A percentile compares a stretch with the other conserved stretches of the same genome.
Evolutionary conservation across 2,888 invertebrate species (phyloP).

Genomic region (Caenorhabditis sulstoni): DNA sequence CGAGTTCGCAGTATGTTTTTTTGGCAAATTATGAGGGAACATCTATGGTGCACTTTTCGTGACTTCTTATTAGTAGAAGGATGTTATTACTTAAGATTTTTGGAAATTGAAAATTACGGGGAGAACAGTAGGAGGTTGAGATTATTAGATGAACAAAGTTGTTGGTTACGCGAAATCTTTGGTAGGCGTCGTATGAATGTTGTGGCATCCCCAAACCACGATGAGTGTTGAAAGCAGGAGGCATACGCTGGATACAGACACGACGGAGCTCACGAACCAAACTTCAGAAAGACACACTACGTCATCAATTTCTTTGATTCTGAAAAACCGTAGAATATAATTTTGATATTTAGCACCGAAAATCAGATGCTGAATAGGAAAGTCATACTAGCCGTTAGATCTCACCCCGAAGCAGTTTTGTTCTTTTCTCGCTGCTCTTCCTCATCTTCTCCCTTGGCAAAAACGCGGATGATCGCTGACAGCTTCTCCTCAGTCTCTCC

Average conservation of each 20-base stretch:
- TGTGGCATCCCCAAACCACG: slow-evolving; percentile 79
- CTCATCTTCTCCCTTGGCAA: slow-evolving; percentile 80
- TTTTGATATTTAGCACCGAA: neutral
- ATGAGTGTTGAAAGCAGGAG: slow-evolving; percentile 79
- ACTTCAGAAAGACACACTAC: slow-evolving; percentile 79
- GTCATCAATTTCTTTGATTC: slow-evolving; percentile 49
- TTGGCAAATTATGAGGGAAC: neutral
- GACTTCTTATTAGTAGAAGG: neutral
- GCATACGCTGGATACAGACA: slow-evolving; percentile 78
- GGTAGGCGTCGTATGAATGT: slow-evolving; percentile 45
- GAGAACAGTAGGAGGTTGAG: neutral
- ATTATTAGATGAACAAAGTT: slow-evolving; percentile 1
- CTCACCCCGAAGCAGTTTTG: slow-evolving; percentile 32
- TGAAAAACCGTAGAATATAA: too few relatives aligned
- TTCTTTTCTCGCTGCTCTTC: too few relatives aligned
- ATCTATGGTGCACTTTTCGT: neutral
- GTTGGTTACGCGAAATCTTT: slow-evolving; percentile 39
- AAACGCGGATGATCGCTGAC: slow-evolving; percentile 80
- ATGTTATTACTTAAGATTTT: neutral
- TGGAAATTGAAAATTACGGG: neutral
- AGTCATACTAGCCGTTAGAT: neutral
- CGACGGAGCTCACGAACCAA: slow-evolving; percentile 80
- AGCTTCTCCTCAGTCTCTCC: slow-evolving; percentile 78
- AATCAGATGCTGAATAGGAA: too few relatives aligned
- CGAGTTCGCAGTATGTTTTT: neutral